Evolutionary conservation across 2,113 vertebrate species (phyloP).

Genomic region (Hemicordylus capensis): DNA sequence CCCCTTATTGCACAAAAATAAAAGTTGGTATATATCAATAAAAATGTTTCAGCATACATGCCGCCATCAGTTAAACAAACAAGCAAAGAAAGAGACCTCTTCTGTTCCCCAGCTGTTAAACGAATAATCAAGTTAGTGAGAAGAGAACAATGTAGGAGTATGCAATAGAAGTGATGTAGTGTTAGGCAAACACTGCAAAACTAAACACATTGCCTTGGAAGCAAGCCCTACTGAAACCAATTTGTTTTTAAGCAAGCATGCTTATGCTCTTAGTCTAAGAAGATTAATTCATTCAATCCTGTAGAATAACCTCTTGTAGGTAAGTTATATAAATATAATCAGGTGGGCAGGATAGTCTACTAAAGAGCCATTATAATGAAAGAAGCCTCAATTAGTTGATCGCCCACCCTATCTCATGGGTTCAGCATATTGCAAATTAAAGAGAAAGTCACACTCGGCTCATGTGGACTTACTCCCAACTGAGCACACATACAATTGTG

Average conservation of each 20-base stretch:
- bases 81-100: too few species aligned
- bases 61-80: too few species aligned
- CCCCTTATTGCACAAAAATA: too few species aligned
- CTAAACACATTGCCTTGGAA: not conserved
- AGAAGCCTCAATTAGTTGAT: not conserved
- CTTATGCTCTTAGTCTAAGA: not conserved
- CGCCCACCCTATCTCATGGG: not conserved
- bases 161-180: not conserved
- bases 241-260: not conserved
- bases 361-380: not conserved
- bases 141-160: too few species aligned
- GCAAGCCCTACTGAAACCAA: not conserved
- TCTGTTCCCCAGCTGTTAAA: not conserved
- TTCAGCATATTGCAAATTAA: not conserved
- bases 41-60: too few species aligned
- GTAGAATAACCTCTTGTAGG: not conserved
- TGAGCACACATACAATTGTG: not conserved
- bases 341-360: not conserved
- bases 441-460: not conserved
- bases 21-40: too few species aligned
- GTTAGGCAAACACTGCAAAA: accelerated
- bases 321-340: not conserved
- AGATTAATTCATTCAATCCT: not conserved
- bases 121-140: not conserved
- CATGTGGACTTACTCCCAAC: not conserved